Evolutionary conservation across 1,140 invertebrate species (phyloP), one percentile per base, ranked within the genome.

Genomic region (Diploscapter pachys): DNA sequence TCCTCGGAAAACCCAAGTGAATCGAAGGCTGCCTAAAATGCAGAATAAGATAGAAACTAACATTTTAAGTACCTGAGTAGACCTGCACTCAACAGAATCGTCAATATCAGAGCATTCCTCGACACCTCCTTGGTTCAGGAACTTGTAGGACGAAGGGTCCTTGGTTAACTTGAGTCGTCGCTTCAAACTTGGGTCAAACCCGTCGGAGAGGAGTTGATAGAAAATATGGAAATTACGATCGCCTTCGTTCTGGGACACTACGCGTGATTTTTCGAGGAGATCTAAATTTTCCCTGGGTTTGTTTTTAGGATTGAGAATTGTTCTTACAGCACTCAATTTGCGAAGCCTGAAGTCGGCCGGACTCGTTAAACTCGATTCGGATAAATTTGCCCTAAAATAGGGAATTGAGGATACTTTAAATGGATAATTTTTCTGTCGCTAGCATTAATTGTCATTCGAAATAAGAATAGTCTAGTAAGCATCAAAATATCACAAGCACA

Each of bases 251-350:
- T 96, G 94, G 82, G 91, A 90, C 13, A 96, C 91, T 0, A 97
- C 93, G 72, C 95, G 89, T 0, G 93, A 94, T 83, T 96, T 96
- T 87, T 96, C 95, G 78, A 97, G 87, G 49, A 97, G 88, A 85
- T 96, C 82, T 85, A 78, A 63, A 80, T 53, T 65, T 9, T 65
- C 63, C 51, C 6, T 65, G 13, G 13, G 13, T 65, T 31, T 31
- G 13, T 65, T 56, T 13, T 5, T 78, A 48, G 48, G 13, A 80
- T 6, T 75, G 55, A 57, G 48, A 11, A 55, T 77, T 31, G 3
- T 86, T 93, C 94, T 94, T 91, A 98, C 95, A 99, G 83, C 94
- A 96, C 89, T 99, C 96, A 89, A 99, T 99, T 90, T 99, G 95
- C 89, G 96, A 96, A 91, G 96, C 96, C 88, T 95, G 95, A 89